phyloP scores from a whole-genome alignment of 2,888 invertebrate genomes.

The Cinara cedri region DNA sequence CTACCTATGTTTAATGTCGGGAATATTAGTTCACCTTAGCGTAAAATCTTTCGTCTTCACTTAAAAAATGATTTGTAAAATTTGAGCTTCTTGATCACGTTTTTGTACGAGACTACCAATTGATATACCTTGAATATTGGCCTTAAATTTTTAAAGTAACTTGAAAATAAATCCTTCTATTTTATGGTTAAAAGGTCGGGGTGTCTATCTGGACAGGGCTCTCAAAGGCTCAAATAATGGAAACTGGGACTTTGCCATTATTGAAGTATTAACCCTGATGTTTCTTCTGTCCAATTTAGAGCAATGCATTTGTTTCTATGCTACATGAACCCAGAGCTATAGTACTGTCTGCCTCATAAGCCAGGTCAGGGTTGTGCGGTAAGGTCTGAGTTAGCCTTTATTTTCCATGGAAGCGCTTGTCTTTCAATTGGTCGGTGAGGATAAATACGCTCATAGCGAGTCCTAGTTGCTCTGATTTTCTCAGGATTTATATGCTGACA shows the following conservation, averaged over 20 bases:
- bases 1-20: too few species aligned
- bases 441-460: not conserved
- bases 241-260: not conserved
- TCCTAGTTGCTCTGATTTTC: not conserved
- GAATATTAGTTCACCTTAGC: too few species aligned
- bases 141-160: too few species aligned
- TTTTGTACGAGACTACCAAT: too few species aligned
- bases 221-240: not conserved
- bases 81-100: too few species aligned
- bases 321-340: not conserved
- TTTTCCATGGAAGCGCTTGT: not conserved
- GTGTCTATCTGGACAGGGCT: too few species aligned
- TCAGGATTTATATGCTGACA: not conserved
- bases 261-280: not conserved
- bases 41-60: too few species aligned
- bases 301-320: not conserved
- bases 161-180: too few species aligned
- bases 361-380: not conserved
- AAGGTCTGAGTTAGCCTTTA: too few species aligned
- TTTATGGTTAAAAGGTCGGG: too few species aligned
- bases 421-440: not conserved
- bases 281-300: constrained; percentile 2
- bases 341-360: constrained; percentile 2
- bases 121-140: too few species aligned
- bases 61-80: too few species aligned